Percentiles rank a stretch among this genome's conserved stretches.
Evolutionary conservation across 2,113 vertebrate genomes (phyloP).

Genomic region (Macaca nemestrina): DNA sequence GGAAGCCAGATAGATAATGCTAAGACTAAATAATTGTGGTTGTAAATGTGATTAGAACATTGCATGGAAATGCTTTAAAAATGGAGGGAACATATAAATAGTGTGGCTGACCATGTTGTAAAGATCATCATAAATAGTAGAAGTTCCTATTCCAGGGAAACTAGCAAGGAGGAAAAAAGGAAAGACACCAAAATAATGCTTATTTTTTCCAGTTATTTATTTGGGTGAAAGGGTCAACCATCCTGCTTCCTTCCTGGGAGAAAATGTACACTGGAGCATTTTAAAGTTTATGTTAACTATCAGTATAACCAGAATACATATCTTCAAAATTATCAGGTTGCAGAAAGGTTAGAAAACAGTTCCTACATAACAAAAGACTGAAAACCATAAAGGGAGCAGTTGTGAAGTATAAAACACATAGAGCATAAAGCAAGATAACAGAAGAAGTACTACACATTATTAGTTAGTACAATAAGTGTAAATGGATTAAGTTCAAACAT

Average conservation of each 20-base stretch:
- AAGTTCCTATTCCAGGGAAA: neutral
- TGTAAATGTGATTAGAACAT: neutral
- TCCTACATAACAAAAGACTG: neutral
- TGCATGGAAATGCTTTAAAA: neutral
- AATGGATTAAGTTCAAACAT: neutral
- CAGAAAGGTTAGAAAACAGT: neutral
- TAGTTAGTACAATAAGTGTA: neutral
- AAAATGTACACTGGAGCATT: neutral
- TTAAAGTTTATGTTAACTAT: neutral
- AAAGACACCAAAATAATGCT: neutral
- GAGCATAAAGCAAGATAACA: neutral
- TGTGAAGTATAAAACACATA: neutral
- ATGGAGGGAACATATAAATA: neutral
- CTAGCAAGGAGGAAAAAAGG: neutral
- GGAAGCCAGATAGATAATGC: neutral
- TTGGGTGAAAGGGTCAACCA: neutral
- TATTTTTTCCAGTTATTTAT: neutral
- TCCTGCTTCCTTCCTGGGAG: neutral
- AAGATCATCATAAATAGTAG: neutral
- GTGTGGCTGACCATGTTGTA: neutral
- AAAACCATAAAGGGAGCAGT: neutral
- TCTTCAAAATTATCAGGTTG: constrained; percentile 13
- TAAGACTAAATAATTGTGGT: neutral
- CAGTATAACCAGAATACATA: neutral
- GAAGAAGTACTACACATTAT: neutral